A percentile compares a stretch with the other conserved stretches of the same genome.
phyloP scores from a whole-genome alignment of 2,888 invertebrate species.

The Drosophila setosimentum region DNA sequence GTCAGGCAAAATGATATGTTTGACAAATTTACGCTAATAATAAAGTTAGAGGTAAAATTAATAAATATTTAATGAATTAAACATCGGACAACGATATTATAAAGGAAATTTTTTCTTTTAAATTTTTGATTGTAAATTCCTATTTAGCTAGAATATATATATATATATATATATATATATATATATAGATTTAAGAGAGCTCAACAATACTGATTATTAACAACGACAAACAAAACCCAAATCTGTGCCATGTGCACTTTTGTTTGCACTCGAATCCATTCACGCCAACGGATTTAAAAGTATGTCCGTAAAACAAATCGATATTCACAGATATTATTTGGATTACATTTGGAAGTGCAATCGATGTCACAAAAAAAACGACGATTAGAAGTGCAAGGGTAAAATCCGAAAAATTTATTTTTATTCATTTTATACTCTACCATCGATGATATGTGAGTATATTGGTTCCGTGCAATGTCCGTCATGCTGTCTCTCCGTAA shows the following conservation, averaged over 20 bases:
- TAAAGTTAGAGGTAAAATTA: too few species aligned
- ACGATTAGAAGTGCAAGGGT: conserved; percentile 50
- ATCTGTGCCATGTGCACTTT: conserved; percentile 2
- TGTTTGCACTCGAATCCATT: conserved; percentile 8
- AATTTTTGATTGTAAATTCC: not conserved
- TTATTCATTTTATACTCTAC: conserved; percentile 7
- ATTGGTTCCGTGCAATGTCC: not conserved
- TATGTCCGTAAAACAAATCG: conserved; percentile 36
- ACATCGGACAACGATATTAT: too few species aligned
- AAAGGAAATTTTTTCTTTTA: not conserved
- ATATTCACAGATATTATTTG: conserved; percentile 57
- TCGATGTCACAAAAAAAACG: conserved; percentile 44
- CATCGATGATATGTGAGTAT: not conserved
- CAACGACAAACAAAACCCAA: conserved; percentile 8
- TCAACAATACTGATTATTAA: not conserved
- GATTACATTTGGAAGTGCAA: conserved; percentile 46
- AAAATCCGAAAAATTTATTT: conserved; percentile 30
- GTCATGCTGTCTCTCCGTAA: too few species aligned
- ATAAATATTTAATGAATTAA: not conserved
- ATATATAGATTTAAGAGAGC: not conserved
- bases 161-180: not conserved
- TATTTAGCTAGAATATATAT: not conserved
- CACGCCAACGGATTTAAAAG: conserved; percentile 20
- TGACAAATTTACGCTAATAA: not conserved
- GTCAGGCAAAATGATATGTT: not conserved